phyloP scores from a whole-genome alignment of 2,113 vertebrate species.

The Sylvia atricapilla region DNA sequence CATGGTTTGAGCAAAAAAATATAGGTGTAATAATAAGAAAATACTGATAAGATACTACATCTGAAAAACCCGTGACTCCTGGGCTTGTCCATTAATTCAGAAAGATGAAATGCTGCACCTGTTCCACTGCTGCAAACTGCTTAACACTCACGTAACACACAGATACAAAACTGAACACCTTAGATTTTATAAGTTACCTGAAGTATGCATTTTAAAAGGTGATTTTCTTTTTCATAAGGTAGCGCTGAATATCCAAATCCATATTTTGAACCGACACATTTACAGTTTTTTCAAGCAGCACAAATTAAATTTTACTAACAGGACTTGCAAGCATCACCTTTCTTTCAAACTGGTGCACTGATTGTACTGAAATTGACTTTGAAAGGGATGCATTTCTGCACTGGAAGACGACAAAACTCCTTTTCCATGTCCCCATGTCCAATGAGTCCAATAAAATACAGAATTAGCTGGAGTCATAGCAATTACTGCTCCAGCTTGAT shows the following conservation, averaged over 20 bases:
- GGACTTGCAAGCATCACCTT: background rate
- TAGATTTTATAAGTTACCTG: background rate
- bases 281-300: background rate
- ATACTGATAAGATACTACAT: background rate
- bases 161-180: background rate
- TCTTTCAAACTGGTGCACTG: background rate
- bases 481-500: background rate
- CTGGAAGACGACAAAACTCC: background rate
- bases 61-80: background rate
- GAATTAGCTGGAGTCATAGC: background rate
- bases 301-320: background rate
- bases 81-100: background rate
- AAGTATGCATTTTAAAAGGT: background rate
- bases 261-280: background rate
- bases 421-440: background rate
- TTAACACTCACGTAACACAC: rapidly evolving
- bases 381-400: background rate
- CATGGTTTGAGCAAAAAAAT: background rate
- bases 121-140: background rate
- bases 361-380: background rate
- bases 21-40: background rate
- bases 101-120: background rate
- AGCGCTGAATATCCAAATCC: background rate
- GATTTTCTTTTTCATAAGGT: background rate
- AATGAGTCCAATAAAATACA: background rate